A percentile compares a stretch with the other conserved stretches of the same genome.
Evolutionary conservation across 2,888 invertebrate genomes (phyloP).

Genomic region (Escarpia spicata): DNA sequence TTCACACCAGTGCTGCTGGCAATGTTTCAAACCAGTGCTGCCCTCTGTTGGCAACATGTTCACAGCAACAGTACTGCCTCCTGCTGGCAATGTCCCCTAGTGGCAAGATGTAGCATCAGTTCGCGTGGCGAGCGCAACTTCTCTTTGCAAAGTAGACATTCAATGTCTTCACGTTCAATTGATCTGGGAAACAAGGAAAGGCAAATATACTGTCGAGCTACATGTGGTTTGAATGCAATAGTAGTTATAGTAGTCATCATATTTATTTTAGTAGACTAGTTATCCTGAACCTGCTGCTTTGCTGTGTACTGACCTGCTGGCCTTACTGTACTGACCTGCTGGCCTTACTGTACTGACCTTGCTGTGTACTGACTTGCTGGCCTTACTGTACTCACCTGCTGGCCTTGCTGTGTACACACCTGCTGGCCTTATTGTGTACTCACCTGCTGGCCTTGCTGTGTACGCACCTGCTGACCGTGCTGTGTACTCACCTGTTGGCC

Average conservation of each 20-base stretch:
- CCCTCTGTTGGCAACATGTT: background rate
- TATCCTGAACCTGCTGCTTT: no score
- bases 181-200: background rate
- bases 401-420: background rate
- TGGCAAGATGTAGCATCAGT: constrained; percentile 32
- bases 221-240: no score
- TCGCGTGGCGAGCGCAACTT: constrained; percentile 21
- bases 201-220: background rate
- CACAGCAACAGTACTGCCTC: constrained; percentile 21
- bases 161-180: constrained; percentile 21
- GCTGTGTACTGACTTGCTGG: background rate
- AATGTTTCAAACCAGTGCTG: no score
- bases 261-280: no score
- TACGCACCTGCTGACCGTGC: background rate
- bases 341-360: background rate
- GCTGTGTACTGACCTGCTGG: background rate
- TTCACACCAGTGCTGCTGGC: no score
- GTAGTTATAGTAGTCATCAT: no score
- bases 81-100: constrained; percentile 26
- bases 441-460: background rate
- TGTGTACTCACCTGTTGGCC: background rate
- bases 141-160: constrained; percentile 27
- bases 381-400: background rate
- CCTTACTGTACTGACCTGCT: background rate
- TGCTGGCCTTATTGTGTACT: background rate